Conservation (phyloP, 2,113 vertebrate species). For the Bubo blakistoni region DNA sequence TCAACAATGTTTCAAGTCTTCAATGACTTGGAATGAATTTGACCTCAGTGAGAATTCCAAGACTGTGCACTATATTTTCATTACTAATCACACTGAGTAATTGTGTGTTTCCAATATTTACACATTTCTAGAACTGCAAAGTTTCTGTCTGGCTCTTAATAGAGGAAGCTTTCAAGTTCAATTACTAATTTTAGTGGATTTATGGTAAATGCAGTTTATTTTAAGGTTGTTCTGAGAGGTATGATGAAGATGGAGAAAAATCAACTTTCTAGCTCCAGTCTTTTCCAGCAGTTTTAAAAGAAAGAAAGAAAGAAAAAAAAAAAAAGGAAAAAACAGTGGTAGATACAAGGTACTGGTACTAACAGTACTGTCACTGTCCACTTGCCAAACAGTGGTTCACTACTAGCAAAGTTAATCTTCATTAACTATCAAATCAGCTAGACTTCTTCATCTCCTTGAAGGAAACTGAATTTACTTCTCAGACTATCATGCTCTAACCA, state of each 20-base stretch:
- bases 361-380: background rate
- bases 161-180: background rate
- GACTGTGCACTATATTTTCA: background rate
- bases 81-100: background rate
- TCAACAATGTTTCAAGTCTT: background rate
- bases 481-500: background rate
- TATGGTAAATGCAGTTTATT: background rate
- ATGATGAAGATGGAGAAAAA: background rate
- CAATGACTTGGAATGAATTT: background rate
- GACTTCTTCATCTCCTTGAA: background rate
- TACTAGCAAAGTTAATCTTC: background rate
- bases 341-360: background rate
- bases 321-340: background rate
- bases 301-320: background rate
- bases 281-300: background rate
- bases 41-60: background rate
- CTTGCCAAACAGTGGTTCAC: background rate
- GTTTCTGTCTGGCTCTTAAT: background rate
- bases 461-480: background rate
- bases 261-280: background rate
- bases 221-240: background rate
- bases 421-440: background rate
- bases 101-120: background rate
- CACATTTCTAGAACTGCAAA: background rate
- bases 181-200: background rate